A percentile compares a stretch with the other conserved stretches of the same genome.
These are phyloP conservation scores for Cololabis saira DNA, from an alignment of 2,113 vertebrate genomes.

Conservation along the genomic window DNA sequence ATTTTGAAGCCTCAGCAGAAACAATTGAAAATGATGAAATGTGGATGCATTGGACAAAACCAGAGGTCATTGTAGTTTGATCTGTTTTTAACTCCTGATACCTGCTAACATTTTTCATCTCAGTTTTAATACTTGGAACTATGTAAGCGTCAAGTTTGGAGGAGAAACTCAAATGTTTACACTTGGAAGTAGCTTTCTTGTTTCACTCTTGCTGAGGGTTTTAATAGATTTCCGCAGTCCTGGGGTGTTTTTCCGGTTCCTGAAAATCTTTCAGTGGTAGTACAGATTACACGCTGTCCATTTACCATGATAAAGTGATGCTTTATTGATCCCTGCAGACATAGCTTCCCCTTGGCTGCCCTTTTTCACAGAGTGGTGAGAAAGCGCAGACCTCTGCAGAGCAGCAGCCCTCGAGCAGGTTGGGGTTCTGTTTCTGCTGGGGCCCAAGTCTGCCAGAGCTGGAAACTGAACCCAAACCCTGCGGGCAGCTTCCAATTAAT, in stretches of 20 bases:
- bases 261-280: conserved; percentile 13
- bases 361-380: conserved; percentile 19
- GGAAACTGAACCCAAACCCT: conserved; percentile 4
- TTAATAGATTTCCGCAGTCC: conserved; percentile 53
- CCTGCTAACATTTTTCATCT: conserved; percentile 26
- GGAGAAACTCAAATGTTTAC: conserved; percentile 30
- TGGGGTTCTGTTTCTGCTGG: conserved; percentile 19
- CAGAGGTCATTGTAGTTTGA: conserved; percentile 41
- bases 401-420: conserved; percentile 18
- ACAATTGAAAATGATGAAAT: conserved; percentile 3
- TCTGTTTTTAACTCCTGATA: conserved; percentile 30
- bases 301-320: conserved; percentile 54
- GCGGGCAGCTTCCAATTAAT: conserved; percentile 11
- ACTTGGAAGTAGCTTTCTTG: conserved; percentile 36
- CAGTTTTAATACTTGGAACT: conserved; percentile 24
- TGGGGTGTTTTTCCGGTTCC: conserved; percentile 23
- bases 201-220: conserved; percentile 35
- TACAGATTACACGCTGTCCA: conserved; percentile 36
- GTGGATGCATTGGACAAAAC: conserved; percentile 14
- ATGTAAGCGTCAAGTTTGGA: conserved; percentile 20
- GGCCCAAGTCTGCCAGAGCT: conserved; percentile 12
- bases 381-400: conserved; percentile 17
- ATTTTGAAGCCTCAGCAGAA: conserved; percentile 1
- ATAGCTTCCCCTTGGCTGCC: conserved; percentile 27
- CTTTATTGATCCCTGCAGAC: conserved; percentile 49